phyloP scores from a whole-genome alignment of 2,888 invertebrate species.

The Crocallis elinguaria region DNA sequence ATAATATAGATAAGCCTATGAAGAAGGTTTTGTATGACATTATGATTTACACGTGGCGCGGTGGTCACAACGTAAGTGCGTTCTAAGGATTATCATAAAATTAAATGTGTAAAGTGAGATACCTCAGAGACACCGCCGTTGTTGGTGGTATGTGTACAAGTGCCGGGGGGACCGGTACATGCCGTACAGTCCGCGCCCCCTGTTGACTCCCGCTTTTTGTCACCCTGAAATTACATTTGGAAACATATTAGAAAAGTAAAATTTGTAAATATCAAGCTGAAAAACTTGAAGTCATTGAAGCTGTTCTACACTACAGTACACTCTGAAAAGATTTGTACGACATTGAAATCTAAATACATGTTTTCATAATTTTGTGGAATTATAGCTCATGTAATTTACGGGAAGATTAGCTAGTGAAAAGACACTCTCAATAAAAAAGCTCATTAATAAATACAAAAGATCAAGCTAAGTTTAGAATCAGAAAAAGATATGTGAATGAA shows the following conservation, averaged over 20 bases:
- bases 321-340: neutral
- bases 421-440: neutral
- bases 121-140: conserved; percentile 95
- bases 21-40: too few species aligned
- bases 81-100: neutral
- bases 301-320: neutral
- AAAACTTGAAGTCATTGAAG: neutral
- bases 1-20: too few species aligned
- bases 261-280: neutral
- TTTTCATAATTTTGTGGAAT: too few species aligned
- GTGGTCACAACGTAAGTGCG: neutral
- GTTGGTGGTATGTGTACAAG: conserved; percentile 94
- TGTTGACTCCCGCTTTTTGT: conserved; percentile 92
- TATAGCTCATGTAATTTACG: neutral
- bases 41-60: neutral
- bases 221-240: conserved; percentile 84
- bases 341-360: neutral
- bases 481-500: conserved; percentile 2
- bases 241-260: neutral
- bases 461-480: neutral
- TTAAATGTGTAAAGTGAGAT: conserved; percentile 42
- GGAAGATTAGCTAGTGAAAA: too few species aligned
- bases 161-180: conserved; percentile 90
- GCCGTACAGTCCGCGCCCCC: conserved; percentile 93
- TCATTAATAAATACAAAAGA: neutral